Evolutionary conservation across 2,113 vertebrate genomes (phyloP), one percentile per base, ranked within the genome.

Genomic region (Chauna torquata): DNA sequence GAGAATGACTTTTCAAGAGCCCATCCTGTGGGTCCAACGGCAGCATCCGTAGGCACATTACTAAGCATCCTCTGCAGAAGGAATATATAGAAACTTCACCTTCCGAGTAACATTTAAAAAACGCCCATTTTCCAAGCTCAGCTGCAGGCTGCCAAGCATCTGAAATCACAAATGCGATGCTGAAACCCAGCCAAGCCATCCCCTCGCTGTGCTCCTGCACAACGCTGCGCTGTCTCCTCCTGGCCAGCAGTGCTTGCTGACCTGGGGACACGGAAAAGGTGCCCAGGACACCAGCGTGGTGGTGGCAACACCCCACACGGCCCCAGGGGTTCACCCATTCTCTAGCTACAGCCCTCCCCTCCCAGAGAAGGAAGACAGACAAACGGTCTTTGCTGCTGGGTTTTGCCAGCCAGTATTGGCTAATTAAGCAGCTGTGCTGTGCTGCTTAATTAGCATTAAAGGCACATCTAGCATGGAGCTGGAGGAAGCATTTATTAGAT

Each of bases 311-410:
- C 24, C 61, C 36, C 61, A 27, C 24, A 40, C 10, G 25, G 38
- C 61, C 61, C 61, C 23, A 4, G 3, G 19, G 20, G 10, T 32
- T 70, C 55, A 24, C 5, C 30, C 8, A 8, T 15, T 14, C 38
- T 30, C 0, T 0, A 65, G 15, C 19, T 28, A 34, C 38, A 36
- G 16, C 14, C 42, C 18, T 2, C 0, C 0, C 12, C 62, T 76
- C 25, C 40, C 65, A 8, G 52, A 34, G 18, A 69, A 80, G 18
- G 42, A 16, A 55, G 24, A 42, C 7, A 30, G 16, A 23, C 1
- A 28, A 77, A 96, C 30, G 40, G 65, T 28, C 30, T 18, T 80
- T 23, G 8, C 49, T 83, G 75, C 28, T 72, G 66, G 36, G 64
- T 81, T 86, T 80, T 74, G 49, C 47, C 77, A 75, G 64, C 50